phyloP scores from a whole-genome alignment of 2,113 vertebrate genomes.

The Dolichallabes microphthalmus region DNA sequence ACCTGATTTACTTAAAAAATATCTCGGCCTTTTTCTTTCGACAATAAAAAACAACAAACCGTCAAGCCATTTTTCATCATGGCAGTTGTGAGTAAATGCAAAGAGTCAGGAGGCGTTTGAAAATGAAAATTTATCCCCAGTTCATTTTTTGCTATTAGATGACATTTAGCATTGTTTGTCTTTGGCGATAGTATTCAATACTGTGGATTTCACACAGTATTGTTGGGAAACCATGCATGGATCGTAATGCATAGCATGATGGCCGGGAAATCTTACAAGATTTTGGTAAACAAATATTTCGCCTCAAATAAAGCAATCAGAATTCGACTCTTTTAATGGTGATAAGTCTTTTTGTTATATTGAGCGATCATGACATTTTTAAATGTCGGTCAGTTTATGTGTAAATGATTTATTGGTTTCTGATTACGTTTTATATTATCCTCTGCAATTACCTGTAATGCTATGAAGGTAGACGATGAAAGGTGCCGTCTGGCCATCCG shows the following conservation, averaged over 20 bases:
- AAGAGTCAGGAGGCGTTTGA: slow-evolving; percentile 7
- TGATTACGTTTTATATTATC: background rate
- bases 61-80: slow-evolving; percentile 3
- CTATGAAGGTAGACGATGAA: background rate
- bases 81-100: slow-evolving; percentile 20
- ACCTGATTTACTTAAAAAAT: background rate
- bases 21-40: background rate
- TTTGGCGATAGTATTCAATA: slow-evolving; percentile 1
- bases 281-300: background rate
- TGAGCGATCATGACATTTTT: background rate
- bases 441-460: background rate
- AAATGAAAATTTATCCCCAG: slow-evolving; percentile 10
- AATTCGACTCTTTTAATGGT: background rate
- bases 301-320: background rate
- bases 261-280: background rate
- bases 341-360: background rate
- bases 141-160: background rate
- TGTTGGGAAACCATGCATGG: background rate
- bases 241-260: slow-evolving; percentile 2
- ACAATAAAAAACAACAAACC: background rate
- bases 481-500: background rate
- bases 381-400: background rate
- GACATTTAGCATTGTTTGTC: slow-evolving; percentile 19
- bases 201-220: background rate
- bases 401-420: background rate